These are phyloP conservation scores for Macheiramphus alcinus DNA, from an alignment of 2,113 vertebrate genomes.

Conservation along the genomic window DNA sequence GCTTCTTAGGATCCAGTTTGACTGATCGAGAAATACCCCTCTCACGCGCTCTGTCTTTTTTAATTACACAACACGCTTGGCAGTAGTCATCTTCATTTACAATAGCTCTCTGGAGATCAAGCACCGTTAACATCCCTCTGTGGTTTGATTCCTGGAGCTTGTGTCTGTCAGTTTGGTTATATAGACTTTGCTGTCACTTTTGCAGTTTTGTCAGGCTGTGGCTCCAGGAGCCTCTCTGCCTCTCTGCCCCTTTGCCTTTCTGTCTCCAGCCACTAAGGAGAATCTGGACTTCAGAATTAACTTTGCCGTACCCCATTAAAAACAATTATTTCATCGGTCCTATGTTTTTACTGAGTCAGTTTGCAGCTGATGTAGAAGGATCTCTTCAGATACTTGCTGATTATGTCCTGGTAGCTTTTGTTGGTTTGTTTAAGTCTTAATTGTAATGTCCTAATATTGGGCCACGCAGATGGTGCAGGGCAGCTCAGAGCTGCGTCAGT, in stretches of 20 bases:
- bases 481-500: background rate
- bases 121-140: background rate
- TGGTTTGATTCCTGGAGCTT: background rate
- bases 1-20: background rate
- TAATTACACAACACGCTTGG: background rate
- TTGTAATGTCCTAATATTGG: background rate
- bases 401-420: background rate
- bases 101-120: background rate
- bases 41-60: accelerated
- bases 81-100: background rate
- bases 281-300: background rate
- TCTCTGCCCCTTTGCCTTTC: background rate
- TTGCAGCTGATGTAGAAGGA: background rate
- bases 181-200: background rate
- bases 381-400: background rate
- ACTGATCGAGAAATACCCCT: background rate
- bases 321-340: background rate
- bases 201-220: background rate
- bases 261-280: background rate
- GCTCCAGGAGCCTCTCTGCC: background rate
- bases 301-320: background rate
- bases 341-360: background rate
- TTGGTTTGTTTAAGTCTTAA: background rate
- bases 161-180: background rate
- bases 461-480: background rate